These are phyloP conservation scores for Catagonus wagneri DNA, from an alignment of 2,113 vertebrate species.

Conservation along the genomic window DNA sequence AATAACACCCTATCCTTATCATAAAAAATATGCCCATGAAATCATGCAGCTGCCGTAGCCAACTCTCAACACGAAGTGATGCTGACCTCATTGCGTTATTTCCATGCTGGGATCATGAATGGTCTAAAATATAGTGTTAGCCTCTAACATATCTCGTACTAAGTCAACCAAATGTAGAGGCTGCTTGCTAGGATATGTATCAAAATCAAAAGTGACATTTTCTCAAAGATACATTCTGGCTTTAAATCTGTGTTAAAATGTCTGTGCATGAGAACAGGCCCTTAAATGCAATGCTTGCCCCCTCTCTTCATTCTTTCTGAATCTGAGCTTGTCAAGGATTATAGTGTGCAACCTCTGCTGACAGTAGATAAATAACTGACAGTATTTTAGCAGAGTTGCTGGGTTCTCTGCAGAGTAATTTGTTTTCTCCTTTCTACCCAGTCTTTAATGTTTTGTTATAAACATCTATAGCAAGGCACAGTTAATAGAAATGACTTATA, in stretches of 20 bases:
- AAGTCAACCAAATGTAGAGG: conserved; percentile 71
- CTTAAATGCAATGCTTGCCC: conserved; percentile 72
- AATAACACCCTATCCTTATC: conserved; percentile 73
- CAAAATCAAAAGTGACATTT: conserved; percentile 79
- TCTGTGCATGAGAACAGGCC: conserved; percentile 79
- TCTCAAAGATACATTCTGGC: conserved; percentile 73
- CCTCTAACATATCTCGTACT: conserved; percentile 70
- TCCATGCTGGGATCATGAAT: conserved; percentile 23
- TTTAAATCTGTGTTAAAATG: conserved; percentile 83
- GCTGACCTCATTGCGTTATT: conserved; percentile 73
- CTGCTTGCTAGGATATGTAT: conserved; percentile 62
- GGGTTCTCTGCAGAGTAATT: conserved; percentile 84
- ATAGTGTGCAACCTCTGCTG: conserved; percentile 81
- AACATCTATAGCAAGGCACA: conserved; percentile 71
- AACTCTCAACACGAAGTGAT: conserved; percentile 67
- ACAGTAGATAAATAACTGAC: conserved; percentile 86
- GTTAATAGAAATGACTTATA: conserved; percentile 82
- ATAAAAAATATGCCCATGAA: conserved; percentile 79
- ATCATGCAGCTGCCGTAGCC: conserved; percentile 64
- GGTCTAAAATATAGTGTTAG: conserved; percentile 66
- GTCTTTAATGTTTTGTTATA: conserved; percentile 84
- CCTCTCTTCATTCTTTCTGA: conserved; percentile 71
- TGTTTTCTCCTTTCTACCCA: conserved; percentile 83
- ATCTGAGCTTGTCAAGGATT: conserved; percentile 76
- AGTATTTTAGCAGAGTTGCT: conserved; percentile 82